Base-by-base conservation (phyloP, 2,888 invertebrate genomes). In the Dysmachus trigonus region DNA sequence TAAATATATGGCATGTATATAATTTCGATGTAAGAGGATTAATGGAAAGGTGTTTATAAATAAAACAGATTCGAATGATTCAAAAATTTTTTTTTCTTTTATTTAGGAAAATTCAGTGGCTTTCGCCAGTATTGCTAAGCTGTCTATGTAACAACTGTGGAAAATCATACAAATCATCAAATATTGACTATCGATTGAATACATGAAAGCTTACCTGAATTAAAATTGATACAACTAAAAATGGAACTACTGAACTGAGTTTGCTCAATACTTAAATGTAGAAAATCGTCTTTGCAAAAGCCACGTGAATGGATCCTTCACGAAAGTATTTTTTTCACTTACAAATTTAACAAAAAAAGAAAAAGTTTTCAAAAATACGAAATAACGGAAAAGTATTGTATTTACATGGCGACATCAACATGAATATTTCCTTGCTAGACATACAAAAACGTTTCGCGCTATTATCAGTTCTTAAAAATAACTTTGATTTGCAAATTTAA, bases 101-200 rank as follows among this genome's bases (percentile, higher is more conserved):
- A 79, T 79, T 79, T 79, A 79, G 79, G 51, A 79, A 79, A 79
- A 79, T 47, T 51, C 79, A 79, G 79, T 47, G 79, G 79, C 51
- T 51, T 79, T 31, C 51, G 79, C 79, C 79, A 51, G 30, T 79
- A 79, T 79, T 79, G 47, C 47, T 79, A 79, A 79, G 79, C 79
- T 79, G 47, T 51, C 15, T 38, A 76, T 38, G 35, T 76, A 76
- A 76, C 76, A 76, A 76, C 76, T 76, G 13, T 76, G 62, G 62
- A 62, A 47, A 62, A 62, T 62, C 10, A 27, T 18, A 62, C 62
- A 62, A 62, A 62, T 62, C 62, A 62, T 62, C 62, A 62, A 62
- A 62, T 62, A 62, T 62, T 62, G 62, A 62, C 62, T 27, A 62
- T 62, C 13, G 62, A 62, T 2, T 62, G 62, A 47, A 62, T 62